phyloP scores from a whole-genome alignment of 2,113 vertebrate species.

The Corythaeola cristata region DNA sequence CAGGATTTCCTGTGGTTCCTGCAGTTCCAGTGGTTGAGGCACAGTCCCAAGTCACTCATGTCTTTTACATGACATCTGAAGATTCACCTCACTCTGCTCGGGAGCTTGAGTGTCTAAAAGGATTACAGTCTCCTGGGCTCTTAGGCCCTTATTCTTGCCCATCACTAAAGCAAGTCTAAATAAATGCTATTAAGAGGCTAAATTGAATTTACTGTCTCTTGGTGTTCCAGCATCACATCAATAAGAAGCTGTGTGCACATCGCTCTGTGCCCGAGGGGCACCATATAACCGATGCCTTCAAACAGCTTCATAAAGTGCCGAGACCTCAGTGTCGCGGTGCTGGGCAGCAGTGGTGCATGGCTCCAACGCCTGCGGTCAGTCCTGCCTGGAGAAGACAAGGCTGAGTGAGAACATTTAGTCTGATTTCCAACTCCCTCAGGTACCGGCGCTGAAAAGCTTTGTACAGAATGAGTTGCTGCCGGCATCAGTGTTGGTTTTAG shows the following conservation, averaged over 20 bases:
- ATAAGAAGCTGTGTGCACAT: neutral
- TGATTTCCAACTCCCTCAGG: neutral
- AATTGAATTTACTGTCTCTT: constrained; percentile 43
- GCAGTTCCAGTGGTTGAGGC: neutral
- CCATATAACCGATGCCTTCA: neutral
- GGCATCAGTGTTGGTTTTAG: neutral
- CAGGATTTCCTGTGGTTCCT: neutral
- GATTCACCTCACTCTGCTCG: neutral
- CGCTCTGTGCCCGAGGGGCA: neutral
- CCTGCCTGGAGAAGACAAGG: neutral
- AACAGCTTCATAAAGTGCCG: neutral
- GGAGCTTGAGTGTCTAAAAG: neutral
- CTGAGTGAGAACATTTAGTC: neutral
- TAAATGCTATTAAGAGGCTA: constrained; percentile 26
- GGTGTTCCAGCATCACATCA: neutral
- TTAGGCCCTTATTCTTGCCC: constrained; percentile 24
- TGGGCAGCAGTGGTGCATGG: accelerated
- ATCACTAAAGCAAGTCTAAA: constrained; percentile 49
- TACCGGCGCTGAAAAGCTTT: neutral
- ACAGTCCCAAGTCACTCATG: neutral
- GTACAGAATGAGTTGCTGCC: neutral
- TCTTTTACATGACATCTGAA: neutral
- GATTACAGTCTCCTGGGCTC: constrained; percentile 12
- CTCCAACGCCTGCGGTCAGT: neutral
- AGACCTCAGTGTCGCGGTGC: accelerated